Evolutionary conservation across 2,888 invertebrate species (phyloP), one percentile per base, ranked within the genome.

Genomic region (Acheta domesticus): DNA sequence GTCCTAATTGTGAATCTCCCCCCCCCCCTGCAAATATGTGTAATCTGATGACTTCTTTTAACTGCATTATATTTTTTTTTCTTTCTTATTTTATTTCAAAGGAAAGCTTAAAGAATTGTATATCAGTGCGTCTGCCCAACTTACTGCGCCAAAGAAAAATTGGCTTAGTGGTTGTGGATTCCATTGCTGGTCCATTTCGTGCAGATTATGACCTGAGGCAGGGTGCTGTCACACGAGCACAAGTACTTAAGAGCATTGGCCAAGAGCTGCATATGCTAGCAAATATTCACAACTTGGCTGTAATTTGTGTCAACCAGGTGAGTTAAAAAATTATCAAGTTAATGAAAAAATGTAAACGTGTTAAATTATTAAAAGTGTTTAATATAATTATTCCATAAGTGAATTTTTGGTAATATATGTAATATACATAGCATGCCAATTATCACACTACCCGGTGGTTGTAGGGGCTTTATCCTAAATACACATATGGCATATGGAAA

Each of bases 301-400:
- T 93, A 75, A 85, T 94, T 77, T 93, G 93, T 84, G 89, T 92
- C 5, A 94, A 94, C 87, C 94, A 94, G 89, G 93, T 93, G 85
- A 84, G 82, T 80, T 36, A 5, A 36, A n/a, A 36, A 36, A 36
- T 36, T 36, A 36, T 36, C 5, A 8, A 36, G 36, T 36, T 36
- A 36, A 36, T 36, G 36, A 36, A 36, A 36, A 36, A 36, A 36
- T 36, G 36, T 36, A 8, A 36, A 36, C 8, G 36, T 76, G 83
- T 83, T 16, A 36, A 36, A 48, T 12, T 49, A 16, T 75, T 81
- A 78, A 49, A 77, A 12, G 76, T 49, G 77, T 21, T 77, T 73
- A 73, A 74, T 8, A 36, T 36, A 36, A 36, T 36, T 36, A 36
- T 5, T 36, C 8, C 36, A 36, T 36, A 8, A 36, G 36, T 36